A percentile compares a stretch with the other conserved stretches of the same genome.
Conservation (phyloP, 2,888 invertebrate genomes). For the Pseudococcus jackbeardsleyi region DNA sequence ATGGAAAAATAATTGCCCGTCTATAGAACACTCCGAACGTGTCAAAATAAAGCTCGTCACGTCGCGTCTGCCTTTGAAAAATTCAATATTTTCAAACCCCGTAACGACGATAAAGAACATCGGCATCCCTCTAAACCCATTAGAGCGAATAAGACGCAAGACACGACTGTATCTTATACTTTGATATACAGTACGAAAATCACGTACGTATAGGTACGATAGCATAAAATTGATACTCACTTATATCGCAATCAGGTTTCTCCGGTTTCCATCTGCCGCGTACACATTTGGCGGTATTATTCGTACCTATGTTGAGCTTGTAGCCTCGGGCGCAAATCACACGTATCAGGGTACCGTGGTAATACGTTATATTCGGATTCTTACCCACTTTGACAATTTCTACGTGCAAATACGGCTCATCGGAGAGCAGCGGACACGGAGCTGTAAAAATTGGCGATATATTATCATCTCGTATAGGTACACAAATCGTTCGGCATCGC, state of each 20-base stretch:
- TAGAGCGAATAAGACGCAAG: background rate
- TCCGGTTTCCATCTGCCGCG: slow-evolving; percentile 88
- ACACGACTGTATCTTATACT: background rate
- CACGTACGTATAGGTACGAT: slow-evolving; percentile 21
- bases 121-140: slow-evolving; percentile 1
- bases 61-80: background rate
- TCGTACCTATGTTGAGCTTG: slow-evolving; percentile 80
- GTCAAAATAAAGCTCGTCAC: slow-evolving; percentile 53
- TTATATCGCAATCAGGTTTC: slow-evolving; percentile 83
- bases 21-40: background rate
- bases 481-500: slow-evolving; percentile 46
- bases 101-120: slow-evolving; percentile 10
- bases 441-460: slow-evolving; percentile 66
- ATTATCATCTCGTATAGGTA: background rate
- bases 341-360: slow-evolving; percentile 82
- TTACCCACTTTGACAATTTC: slow-evolving; percentile 81
- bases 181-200: background rate
- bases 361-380: slow-evolving; percentile 80
- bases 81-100: slow-evolving; percentile 1
- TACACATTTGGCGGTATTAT: slow-evolving; percentile 84
- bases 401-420: slow-evolving; percentile 78
- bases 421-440: slow-evolving; percentile 79
- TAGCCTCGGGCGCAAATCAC: slow-evolving; percentile 85
- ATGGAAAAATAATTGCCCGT: slow-evolving; percentile 8
- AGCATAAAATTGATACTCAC: slow-evolving; percentile 72